These are phyloP conservation scores for Chrysina gloriosa DNA, from an alignment of 2,888 invertebrate genomes.

Conservation along the genomic window DNA sequence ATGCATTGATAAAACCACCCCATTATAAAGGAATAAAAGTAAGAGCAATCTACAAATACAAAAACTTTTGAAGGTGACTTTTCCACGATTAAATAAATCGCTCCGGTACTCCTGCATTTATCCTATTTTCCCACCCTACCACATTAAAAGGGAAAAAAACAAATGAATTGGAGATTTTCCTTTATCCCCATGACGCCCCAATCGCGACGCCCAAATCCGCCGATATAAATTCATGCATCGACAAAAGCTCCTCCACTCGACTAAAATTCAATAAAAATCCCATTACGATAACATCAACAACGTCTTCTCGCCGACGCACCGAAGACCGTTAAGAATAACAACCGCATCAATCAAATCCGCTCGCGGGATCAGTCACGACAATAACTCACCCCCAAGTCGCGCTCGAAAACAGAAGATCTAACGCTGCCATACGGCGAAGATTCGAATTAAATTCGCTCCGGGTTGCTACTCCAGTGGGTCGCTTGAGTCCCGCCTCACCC, in stretches of 20 bases:
- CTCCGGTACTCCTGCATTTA: no score
- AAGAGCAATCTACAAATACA: no score
- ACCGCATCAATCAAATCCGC: slow-evolving; percentile 22
- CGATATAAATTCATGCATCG: slow-evolving; percentile 11
- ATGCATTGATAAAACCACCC: no score
- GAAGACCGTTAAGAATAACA: slow-evolving; percentile 27
- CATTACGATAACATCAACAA: slow-evolving; percentile 24
- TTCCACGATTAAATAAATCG: no score
- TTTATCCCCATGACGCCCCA: neutral
- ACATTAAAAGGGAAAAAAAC: neutral
- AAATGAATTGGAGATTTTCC: neutral
- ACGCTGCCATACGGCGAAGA: slow-evolving; percentile 1
- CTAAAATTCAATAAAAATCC: slow-evolving; percentile 35
- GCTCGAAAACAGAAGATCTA: slow-evolving; percentile 10
- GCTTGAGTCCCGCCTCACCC: neutral
- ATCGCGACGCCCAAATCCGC: neutral
- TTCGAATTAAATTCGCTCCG: slow-evolving; percentile 17
- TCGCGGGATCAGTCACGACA: neutral
- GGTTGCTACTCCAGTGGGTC: neutral
- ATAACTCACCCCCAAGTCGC: slow-evolving; percentile 21
- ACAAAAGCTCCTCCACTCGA: slow-evolving; percentile 13
- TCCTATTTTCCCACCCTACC: neutral
- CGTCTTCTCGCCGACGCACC: neutral
- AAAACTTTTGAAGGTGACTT: no score
- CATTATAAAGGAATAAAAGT: no score